phyloP scores from a whole-genome alignment of 2,797 vertebrate genomes.

The Pelobates cultripes region DNA sequence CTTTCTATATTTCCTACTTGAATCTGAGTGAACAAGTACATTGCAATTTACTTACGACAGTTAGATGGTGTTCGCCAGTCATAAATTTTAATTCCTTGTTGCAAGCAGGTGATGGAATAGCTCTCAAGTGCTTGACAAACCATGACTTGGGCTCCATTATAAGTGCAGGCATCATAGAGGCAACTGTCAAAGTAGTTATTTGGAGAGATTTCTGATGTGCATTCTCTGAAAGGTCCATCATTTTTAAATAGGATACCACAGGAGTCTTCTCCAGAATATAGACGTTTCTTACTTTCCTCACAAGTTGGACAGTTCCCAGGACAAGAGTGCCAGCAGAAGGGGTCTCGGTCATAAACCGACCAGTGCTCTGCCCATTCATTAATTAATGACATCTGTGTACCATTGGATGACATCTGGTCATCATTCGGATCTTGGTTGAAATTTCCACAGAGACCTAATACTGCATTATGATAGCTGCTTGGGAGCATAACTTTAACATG shows the following conservation, averaged over 20 bases:
- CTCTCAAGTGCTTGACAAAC: conserved; percentile 24
- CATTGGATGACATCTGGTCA: conserved; percentile 64
- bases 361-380: conserved; percentile 31
- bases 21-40: too few relatives aligned
- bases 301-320: conserved; percentile 22
- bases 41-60: conserved; percentile 37
- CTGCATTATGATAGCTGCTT: conserved; percentile 68
- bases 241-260: conserved; percentile 25
- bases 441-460: conserved; percentile 78
- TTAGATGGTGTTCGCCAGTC: conserved; percentile 43
- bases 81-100: conserved; percentile 19
- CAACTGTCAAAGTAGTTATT: conserved; percentile 29
- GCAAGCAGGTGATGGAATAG: conserved; percentile 29
- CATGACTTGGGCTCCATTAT: conserved; percentile 16
- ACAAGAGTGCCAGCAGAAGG: conserved; percentile 16
- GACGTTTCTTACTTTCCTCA: conserved; percentile 1
- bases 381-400: conserved; percentile 42
- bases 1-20: too few relatives aligned
- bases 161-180: conserved; percentile 42
- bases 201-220: conserved; percentile 4
- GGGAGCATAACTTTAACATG: conserved; percentile 64
- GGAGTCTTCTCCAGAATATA: conserved; percentile 32
- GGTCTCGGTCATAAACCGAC: conserved; percentile 8
- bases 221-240: conserved; percentile 47
- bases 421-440: conserved; percentile 67